Conservation (phyloP, 2,113 vertebrate species). For the human region DNA sequence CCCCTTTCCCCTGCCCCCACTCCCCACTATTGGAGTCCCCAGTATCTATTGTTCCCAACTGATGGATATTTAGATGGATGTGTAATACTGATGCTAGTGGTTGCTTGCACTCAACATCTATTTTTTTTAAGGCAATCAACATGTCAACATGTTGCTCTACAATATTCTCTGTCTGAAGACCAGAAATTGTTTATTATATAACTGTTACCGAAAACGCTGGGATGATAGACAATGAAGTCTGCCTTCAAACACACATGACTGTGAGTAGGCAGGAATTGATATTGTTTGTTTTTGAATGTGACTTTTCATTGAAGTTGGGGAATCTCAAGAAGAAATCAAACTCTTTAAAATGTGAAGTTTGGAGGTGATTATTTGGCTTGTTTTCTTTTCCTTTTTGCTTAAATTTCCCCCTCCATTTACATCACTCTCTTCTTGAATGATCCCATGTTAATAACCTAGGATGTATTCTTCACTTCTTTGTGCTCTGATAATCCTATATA, state of each 20-base stretch:
- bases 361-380: neutral
- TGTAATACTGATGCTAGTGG: neutral
- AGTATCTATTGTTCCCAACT: neutral
- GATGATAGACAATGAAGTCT: neutral
- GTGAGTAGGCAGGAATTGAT: neutral
- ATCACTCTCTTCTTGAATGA: neutral
- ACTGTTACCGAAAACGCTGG: neutral
- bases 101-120: neutral
- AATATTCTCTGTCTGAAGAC: conserved; percentile 16
- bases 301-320: neutral
- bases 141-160: neutral
- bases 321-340: conserved; percentile 25
- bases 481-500: neutral
- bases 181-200: neutral
- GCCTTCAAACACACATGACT: neutral
- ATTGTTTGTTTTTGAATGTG: neutral
- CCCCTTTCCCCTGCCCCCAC: no score
- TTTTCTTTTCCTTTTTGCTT: neutral
- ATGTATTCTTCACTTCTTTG: neutral
- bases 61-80: neutral
- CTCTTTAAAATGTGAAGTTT: neutral
- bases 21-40: no score
- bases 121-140: neutral
- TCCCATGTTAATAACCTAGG: neutral
- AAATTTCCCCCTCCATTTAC: neutral